Conservation (phyloP, 2,113 vertebrate genomes). For the Hyaena hyaena region DNA sequence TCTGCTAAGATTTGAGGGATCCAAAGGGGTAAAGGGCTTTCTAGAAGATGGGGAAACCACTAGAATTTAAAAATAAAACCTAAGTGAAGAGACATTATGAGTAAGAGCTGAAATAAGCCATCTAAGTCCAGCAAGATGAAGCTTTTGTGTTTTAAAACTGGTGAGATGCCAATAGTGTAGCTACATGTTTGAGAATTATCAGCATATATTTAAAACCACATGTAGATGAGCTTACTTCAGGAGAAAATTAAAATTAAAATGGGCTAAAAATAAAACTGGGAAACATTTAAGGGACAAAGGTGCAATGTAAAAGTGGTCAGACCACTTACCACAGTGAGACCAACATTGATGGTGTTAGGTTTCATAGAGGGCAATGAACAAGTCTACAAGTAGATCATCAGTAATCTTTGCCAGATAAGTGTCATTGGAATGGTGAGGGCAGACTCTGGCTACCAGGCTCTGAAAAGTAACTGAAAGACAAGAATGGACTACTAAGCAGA, state of each 20-base stretch:
- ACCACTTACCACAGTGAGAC: background rate
- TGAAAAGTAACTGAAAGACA: background rate
- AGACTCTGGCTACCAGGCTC: background rate
- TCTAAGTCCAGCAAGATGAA: background rate
- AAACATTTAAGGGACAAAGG: background rate
- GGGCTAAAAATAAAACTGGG: background rate
- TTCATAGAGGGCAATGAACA: background rate
- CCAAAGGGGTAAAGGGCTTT: background rate
- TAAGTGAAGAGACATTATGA: background rate
- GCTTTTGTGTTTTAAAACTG: background rate
- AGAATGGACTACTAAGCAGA: background rate
- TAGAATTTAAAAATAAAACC: background rate
- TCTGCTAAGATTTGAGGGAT: background rate
- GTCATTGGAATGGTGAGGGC: background rate
- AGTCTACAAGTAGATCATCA: background rate
- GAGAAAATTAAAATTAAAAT: background rate
- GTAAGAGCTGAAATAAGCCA: slow-evolving; percentile 18
- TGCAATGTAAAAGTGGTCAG: background rate
- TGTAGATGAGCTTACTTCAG: background rate
- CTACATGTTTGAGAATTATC: background rate
- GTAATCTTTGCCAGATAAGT: background rate
- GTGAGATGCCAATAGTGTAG: background rate
- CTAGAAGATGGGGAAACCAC: background rate
- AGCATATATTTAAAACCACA: background rate
- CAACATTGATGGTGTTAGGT: background rate